phyloP scores from a whole-genome alignment of 2,797 vertebrate species.

The Saxicola maurus region DNA sequence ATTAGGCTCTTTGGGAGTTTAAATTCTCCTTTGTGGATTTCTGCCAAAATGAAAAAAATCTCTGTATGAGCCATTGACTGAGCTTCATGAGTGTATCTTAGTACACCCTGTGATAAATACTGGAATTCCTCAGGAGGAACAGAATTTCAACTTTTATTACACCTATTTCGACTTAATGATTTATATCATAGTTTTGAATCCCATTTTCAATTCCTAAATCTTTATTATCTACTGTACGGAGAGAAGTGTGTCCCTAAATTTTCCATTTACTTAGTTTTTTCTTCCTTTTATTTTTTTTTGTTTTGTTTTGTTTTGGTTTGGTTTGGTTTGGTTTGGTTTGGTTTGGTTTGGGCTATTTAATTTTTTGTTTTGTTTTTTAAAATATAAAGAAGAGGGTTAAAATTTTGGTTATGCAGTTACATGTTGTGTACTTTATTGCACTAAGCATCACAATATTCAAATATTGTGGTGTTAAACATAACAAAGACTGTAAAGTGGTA shows the following conservation, averaged over 20 bases:
- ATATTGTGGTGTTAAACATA: neutral
- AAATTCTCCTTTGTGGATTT: neutral
- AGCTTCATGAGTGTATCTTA: neutral
- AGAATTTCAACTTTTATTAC: neutral
- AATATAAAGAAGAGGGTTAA: neutral
- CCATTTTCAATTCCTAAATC: neutral
- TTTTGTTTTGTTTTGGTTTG: neutral
- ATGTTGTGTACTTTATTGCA: neutral
- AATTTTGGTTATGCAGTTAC: neutral
- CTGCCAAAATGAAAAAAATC: neutral
- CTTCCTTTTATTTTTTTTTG: rapidly evolving
- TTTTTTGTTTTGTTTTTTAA: neutral
- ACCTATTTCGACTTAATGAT: neutral
- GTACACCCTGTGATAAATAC: neutral
- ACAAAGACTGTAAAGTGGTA: neutral
- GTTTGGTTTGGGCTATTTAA: neutral
- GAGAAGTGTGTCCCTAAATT: neutral
- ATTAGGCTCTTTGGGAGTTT: neutral
- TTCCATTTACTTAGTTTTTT: neutral
- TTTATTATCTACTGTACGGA: neutral
- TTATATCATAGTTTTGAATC: neutral
- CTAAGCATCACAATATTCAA: neutral
- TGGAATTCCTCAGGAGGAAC: neutral
- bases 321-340: neutral
- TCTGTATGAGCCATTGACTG: rapidly evolving